Percentiles rank a stretch among this genome's conserved stretches.
phyloP scores from a whole-genome alignment of 2,113 vertebrate species.

The Apteryx owenii region DNA sequence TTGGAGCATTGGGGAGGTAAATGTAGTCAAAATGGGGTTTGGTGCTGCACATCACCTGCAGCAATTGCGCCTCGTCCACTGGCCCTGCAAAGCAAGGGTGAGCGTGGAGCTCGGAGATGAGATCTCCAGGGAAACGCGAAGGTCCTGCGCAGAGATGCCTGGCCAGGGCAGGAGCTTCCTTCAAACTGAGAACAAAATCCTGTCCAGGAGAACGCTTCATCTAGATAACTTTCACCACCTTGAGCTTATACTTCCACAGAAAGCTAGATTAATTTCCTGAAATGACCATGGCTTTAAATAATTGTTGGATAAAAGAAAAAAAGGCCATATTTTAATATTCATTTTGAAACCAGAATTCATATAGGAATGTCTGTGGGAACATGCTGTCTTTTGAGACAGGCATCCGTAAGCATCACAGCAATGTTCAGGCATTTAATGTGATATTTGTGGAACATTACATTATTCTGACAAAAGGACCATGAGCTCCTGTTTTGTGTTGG shows the following conservation, averaged over 20 bases:
- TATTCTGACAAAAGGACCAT: fast-evolving
- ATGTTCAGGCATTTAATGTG: fast-evolving
- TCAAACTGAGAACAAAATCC: not conserved
- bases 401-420: fast-evolving
- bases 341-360: not conserved
- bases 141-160: too few species aligned
- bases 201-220: not conserved
- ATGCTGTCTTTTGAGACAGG: not conserved
- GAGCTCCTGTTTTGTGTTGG: not conserved
- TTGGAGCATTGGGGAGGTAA: not conserved
- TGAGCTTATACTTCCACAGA: fast-evolving
- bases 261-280: fast-evolving
- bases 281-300: not conserved
- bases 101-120: not conserved
- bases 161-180: not conserved
- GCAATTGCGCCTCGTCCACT: not conserved
- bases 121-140: not conserved
- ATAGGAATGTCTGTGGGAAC: not conserved
- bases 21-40: fast-evolving
- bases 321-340: not conserved
- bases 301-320: not conserved
- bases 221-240: too few species aligned
- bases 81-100: not conserved
- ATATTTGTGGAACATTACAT: fast-evolving
- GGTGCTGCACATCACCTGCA: not conserved